Percentiles rank a stretch among this genome's conserved stretches.
Conservation (phyloP, 2,888 invertebrate genomes). For the Periphyllus acericola region DNA sequence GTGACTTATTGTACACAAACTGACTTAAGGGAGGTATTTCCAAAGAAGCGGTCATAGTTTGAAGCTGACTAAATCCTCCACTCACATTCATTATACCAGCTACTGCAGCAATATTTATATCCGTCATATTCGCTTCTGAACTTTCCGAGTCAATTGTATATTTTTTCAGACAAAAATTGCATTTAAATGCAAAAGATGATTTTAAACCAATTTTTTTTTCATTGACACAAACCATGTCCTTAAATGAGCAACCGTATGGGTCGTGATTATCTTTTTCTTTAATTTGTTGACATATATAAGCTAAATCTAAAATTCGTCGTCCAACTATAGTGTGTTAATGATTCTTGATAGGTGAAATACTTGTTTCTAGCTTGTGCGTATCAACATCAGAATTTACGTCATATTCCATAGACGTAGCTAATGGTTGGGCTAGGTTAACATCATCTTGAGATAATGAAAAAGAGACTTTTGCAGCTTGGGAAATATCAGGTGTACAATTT, state of each 20-base stretch:
- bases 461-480: background rate
- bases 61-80: no score
- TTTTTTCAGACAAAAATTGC: background rate
- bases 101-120: no score
- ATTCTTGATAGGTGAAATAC: background rate
- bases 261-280: background rate
- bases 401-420: background rate
- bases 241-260: background rate
- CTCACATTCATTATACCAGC: no score
- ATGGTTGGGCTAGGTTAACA: background rate
- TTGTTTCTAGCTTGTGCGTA: background rate
- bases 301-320: background rate
- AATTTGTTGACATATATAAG: background rate
- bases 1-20: no score
- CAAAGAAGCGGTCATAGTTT: no score
- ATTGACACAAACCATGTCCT: background rate
- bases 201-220: background rate
- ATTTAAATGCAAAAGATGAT: background rate
- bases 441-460: background rate
- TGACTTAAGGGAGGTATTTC: no score
- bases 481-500: background rate
- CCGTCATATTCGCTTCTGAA: no score
- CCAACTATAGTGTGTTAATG: background rate
- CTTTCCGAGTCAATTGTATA: no score
- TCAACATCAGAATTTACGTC: background rate